A percentile compares a stretch with the other conserved stretches of the same genome.
Evolutionary conservation across 1,140 invertebrate species (phyloP).

Genomic region (Hylyphantes graminicola): DNA sequence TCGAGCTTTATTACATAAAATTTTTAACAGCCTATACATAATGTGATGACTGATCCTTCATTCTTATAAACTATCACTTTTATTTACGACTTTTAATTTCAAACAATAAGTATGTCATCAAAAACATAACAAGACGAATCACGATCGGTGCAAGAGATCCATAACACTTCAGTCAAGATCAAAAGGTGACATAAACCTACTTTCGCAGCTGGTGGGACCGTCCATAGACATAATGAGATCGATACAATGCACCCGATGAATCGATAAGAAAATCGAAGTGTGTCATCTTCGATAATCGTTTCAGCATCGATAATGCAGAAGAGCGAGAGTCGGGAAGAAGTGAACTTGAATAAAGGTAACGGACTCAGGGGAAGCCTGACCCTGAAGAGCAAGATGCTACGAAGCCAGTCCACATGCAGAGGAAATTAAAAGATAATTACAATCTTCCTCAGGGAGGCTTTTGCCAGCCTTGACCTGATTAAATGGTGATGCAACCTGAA

Average conservation of each 20-base stretch:
- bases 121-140: background rate
- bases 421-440: slow-evolving; percentile 4
- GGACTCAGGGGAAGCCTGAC: background rate
- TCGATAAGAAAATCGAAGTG: slow-evolving; percentile 23
- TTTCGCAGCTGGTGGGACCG: background rate
- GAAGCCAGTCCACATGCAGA: slow-evolving; percentile 4
- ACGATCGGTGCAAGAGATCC: background rate
- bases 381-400: slow-evolving; percentile 18
- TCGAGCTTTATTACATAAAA: too few relatives aligned
- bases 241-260: slow-evolving; percentile 15
- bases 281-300: slow-evolving; percentile 12
- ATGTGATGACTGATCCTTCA: too few relatives aligned
- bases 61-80: too few relatives aligned
- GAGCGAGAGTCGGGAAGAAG: background rate
- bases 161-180: background rate
- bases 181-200: slow-evolving; percentile 5
- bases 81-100: too few relatives aligned
- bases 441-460: slow-evolving; percentile 1
- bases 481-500: background rate
- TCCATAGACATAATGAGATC: slow-evolving; percentile 3
- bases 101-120: too few relatives aligned
- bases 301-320: slow-evolving; percentile 12
- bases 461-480: slow-evolving; percentile 18
- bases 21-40: too few relatives aligned
- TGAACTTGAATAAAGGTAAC: slow-evolving; percentile 4